Percentiles rank a stretch among this genome's conserved stretches.
Conservation (phyloP, 1,140 invertebrate species). For the Leptopilina clavipes region DNA sequence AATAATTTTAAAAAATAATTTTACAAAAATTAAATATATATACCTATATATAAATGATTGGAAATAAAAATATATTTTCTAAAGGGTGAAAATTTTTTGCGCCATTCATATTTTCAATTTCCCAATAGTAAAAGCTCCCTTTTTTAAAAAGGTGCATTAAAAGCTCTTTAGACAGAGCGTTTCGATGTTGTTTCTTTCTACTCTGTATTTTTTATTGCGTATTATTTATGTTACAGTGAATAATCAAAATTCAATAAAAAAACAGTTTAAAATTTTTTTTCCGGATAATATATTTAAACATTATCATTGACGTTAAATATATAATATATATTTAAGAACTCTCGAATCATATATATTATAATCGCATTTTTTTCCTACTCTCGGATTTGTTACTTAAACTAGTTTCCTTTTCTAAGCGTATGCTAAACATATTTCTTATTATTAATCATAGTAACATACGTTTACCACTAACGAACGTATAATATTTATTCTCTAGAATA, state of each 20-base stretch:
- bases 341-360: constrained; percentile 49
- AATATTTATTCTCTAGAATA: constrained; percentile 61
- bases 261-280: neutral
- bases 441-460: constrained; percentile 44
- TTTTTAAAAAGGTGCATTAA: constrained; percentile 18
- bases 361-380: constrained; percentile 43
- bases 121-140: neutral
- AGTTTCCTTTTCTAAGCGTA: constrained; percentile 56
- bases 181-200: neutral
- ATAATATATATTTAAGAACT: constrained; percentile 43
- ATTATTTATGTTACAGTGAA: neutral
- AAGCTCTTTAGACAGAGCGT: neutral
- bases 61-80: neutral
- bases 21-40: constrained; percentile 9
- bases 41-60: neutral
- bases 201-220: constrained; percentile 6
- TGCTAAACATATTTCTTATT: constrained; percentile 52
- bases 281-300: neutral
- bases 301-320: neutral
- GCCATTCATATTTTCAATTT: neutral
- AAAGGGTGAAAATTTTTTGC: neutral
- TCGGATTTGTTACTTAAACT: constrained; percentile 42
- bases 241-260: constrained; percentile 13
- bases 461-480: constrained; percentile 61
- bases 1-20: neutral